Base-by-base conservation (phyloP, 1,140 invertebrate species). In the Asbolus verrucosus region DNA sequence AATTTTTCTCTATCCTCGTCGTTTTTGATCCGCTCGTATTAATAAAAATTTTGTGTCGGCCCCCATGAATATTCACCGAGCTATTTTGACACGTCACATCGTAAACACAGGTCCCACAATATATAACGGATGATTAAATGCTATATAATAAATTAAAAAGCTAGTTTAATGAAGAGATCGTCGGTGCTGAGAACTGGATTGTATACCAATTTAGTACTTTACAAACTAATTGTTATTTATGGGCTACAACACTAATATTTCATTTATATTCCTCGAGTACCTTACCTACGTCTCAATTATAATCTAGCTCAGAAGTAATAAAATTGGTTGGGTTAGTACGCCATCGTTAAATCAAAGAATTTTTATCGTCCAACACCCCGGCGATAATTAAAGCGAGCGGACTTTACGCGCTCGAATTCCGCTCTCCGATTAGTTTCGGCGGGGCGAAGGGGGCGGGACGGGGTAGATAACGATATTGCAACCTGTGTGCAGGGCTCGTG, bases 181-280 rank as follows among this genome's bases (percentile, higher is more conserved):
- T 46, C 33, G 36, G 21, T 13, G 46, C 46, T 30, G 43, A 54
- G 43, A 39, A 46, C 39, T 65, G 36, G 62, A 46, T 41, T 62
- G 39, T 63, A 41, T 11, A 50, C 43, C 46, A 54, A 54, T 54
- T 54, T 54, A 54, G 24, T 60, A 72, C 67, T 43, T 41, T 24
- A 69, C 30, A 21, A 72, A 72, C 63, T 73, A 73, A 74, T 74
- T 74, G 72, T 74, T 74, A 74, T 74, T 74, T 74, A 74, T 69
- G 69, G 24, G 30, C 18, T 18, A 8, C 43, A 59, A 18, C 19
- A 46, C 46, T 67, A 74, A 74, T 74, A 74, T 69, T 71, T 74
- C 71, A 73, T 73, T 73, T 73, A 67, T 73, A 73, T 72, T 73
- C 66, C 46, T 65, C 27, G 6, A 13, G 61, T 66, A 71, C 46